Base-by-base conservation (phyloP, 2,113 vertebrate species). In the Todiramphus chloris region DNA sequence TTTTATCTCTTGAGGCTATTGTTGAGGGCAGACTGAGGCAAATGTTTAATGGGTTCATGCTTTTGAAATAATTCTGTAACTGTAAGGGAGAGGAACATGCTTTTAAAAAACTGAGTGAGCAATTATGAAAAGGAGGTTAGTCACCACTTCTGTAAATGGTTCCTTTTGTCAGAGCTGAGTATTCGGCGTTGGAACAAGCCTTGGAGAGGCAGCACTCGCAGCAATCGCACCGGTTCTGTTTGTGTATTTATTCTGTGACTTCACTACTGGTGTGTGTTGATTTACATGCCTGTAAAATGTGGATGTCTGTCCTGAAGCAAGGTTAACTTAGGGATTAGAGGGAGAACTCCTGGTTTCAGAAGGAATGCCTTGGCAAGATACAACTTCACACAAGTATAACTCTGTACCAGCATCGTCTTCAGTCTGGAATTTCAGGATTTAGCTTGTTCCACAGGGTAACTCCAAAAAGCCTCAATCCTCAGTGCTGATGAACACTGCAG, bases 1-100 rank as follows among this genome's bases (percentile, higher is more conserved):
- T 96, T 75, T 80, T 93, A 90, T 93, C 82, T 96, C 92, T 83
- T 50, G 79, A 93, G 90, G 95, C 87, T 94, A 92, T 95, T 97
- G 90, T 93, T 66, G 93, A 93, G 93, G 93, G 92, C 90, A 93
- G 95, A 77, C 88, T 64, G 92, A 96, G 90, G 95, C 76, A 94
- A 93, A 92, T 88, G 92, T 92, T 87, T 93, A 95, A 95, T 96
- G 88, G 92, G 85, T 94, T 96, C 88, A 60, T 88, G 96, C 95
- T 94, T 97, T 93, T 88, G 88, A 93, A 96, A 86, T 93, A 74
- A 79, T 97, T 96, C 90, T 95, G 1, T 95, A 93, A 94, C 80
- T 93, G 80, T 63, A 94, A 96, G 96, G 96, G 94, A 93, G 88
- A 93, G 88, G 90, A 95, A 89, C 51, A 37, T 4, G 83, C 96